A percentile compares a stretch with the other conserved stretches of the same genome.
Conservation (phyloP, 1,140 invertebrate genomes). For the Drosophila yakuba region DNA sequence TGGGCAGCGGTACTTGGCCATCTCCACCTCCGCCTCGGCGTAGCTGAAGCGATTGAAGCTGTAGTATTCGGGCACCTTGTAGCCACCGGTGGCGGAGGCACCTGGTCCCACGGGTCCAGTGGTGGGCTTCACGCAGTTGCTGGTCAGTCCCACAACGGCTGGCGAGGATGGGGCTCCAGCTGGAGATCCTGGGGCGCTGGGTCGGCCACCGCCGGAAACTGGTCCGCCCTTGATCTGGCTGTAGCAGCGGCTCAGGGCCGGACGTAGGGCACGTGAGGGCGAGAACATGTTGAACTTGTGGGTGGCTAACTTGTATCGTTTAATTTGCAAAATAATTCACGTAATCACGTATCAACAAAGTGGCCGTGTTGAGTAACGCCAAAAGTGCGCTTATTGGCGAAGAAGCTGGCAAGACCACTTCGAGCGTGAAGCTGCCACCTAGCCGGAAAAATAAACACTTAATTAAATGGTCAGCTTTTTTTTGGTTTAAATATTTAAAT, state of each 20-base stretch:
- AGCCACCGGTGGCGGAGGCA: conserved; percentile 89
- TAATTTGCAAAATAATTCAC: conserved; percentile 66
- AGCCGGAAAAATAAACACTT: not conserved
- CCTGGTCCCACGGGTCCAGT: conserved; percentile 89
- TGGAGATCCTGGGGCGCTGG: conserved; percentile 13
- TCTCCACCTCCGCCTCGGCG: conserved; percentile 93
- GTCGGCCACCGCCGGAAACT: conserved; percentile 20
- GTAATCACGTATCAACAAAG: conserved; percentile 66
- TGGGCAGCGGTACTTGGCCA: conserved; percentile 90
- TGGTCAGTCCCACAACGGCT: conserved; percentile 86
- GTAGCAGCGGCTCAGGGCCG: conserved; percentile 60
- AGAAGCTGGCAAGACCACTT: conserved; percentile 3
- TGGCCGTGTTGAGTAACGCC: conserved; percentile 11
- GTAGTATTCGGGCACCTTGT: conserved; percentile 95
- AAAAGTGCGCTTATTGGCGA: not conserved
- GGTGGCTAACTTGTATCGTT: conserved; percentile 3
- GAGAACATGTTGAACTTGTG: conserved; percentile 76
- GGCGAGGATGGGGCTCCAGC: conserved; percentile 83
- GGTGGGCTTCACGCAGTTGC: conserved; percentile 87
- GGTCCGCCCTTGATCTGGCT: conserved; percentile 63
- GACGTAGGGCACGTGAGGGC: conserved; percentile 28
- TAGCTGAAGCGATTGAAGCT: conserved; percentile 91
- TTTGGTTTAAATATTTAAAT: not conserved
- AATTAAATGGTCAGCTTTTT: not conserved
- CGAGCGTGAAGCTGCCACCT: not conserved